These are phyloP conservation scores for Heliconius nattereri DNA, from an alignment of 1,140 invertebrate species.

Conservation along the genomic window DNA sequence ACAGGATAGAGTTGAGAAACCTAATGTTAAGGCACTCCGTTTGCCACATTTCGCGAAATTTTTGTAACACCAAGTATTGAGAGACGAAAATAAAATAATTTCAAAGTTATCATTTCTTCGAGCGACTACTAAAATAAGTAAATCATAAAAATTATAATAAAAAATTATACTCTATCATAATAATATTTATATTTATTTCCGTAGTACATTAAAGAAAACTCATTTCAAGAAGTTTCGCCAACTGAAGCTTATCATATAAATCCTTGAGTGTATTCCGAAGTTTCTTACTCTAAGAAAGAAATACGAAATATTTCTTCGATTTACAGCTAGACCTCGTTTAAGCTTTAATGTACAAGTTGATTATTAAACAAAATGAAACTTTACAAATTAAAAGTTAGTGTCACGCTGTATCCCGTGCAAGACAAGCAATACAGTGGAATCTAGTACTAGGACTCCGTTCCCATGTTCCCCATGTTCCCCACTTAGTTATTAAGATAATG, in stretches of 20 bases:
- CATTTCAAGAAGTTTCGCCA: slow-evolving; percentile 30
- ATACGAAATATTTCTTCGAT: slow-evolving; percentile 29
- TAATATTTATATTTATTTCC: slow-evolving; percentile 24
- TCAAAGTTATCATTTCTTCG: neutral
- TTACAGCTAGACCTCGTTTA: neutral
- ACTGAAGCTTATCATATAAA: slow-evolving; percentile 32
- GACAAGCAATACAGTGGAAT: too few relatives aligned
- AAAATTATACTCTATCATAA: neutral
- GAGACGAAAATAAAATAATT: neutral
- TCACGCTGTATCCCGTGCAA: too few relatives aligned
- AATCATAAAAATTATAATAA: neutral
- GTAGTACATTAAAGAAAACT: slow-evolving; percentile 34
- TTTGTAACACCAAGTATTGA: too few relatives aligned
- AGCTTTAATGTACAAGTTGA: neutral
- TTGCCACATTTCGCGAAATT: too few relatives aligned
- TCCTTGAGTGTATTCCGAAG: slow-evolving; percentile 35
- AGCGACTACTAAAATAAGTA: too few relatives aligned
- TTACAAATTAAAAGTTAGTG: neutral
- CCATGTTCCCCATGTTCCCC: too few relatives aligned
- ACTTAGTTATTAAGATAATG: too few relatives aligned
- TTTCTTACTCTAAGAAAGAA: slow-evolving; percentile 31
- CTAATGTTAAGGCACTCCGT: too few relatives aligned
- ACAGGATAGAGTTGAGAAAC: too few relatives aligned
- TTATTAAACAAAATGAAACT: neutral
- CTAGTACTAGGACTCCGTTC: too few relatives aligned